These are phyloP conservation scores for Pollenia angustigena DNA, from an alignment of 2,888 invertebrate genomes.

Conservation along the genomic window DNA sequence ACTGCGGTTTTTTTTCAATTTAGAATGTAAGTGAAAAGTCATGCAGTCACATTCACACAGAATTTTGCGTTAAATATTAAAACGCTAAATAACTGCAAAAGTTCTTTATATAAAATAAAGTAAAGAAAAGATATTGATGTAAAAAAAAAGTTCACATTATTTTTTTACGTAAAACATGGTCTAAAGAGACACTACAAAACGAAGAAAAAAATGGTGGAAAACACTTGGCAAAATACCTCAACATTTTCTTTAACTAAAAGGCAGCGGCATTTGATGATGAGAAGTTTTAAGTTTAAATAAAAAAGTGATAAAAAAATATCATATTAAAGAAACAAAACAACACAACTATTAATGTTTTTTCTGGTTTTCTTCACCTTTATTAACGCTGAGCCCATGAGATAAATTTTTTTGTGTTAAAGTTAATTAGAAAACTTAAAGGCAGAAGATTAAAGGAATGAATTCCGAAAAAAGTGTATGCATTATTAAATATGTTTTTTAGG, in stretches of 20 bases:
- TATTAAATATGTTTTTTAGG: not conserved
- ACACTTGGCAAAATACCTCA: constrained; percentile 45
- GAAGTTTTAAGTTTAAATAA: constrained; percentile 22
- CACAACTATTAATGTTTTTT: constrained; percentile 17
- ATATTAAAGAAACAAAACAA: constrained; percentile 4
- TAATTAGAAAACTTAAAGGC: constrained; percentile 39
- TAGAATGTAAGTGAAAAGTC: constrained; percentile 3
- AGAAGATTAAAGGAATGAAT: constrained; percentile 4
- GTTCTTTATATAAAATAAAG: constrained; percentile 8
- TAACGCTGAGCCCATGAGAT: constrained; percentile 46
- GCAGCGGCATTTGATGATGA: constrained; percentile 50
- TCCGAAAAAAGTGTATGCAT: not conserved
- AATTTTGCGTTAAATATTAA: constrained; percentile 34
- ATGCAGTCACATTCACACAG: not conserved
- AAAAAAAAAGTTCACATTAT: constrained; percentile 51
- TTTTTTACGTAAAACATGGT: constrained; percentile 11
- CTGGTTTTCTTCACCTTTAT: constrained; percentile 18
- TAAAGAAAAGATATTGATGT: not conserved
- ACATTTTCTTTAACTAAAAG: constrained; percentile 25
- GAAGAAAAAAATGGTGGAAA: constrained; percentile 10
- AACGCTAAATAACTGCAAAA: constrained; percentile 28
- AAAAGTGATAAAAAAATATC: not conserved
- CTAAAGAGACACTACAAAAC: not conserved
- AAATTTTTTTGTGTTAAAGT: constrained; percentile 13
- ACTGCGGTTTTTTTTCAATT: constrained; percentile 46